Evolutionary conservation across 2,888 invertebrate species (phyloP).

Genomic region (Cynaeus angustus): DNA sequence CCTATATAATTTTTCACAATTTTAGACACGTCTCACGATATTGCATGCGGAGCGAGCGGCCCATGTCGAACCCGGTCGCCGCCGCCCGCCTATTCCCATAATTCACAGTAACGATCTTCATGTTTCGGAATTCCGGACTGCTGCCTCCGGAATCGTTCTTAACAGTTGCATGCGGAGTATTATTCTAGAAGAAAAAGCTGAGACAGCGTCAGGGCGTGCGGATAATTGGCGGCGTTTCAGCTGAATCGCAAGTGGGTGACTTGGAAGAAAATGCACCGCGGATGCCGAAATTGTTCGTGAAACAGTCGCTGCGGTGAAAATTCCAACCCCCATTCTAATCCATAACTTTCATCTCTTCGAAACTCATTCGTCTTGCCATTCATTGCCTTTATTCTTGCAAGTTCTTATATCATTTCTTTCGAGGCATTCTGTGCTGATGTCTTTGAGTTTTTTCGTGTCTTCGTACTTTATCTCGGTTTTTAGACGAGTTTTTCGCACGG

Average conservation of each 20-base stretch:
- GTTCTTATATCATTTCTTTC: conserved; percentile 31
- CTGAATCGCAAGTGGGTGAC: conserved; percentile 47
- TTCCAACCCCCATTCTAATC: not conserved
- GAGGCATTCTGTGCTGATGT: not conserved
- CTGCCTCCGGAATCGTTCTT: conserved; percentile 51
- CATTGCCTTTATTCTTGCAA: conserved; percentile 27
- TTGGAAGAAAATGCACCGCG: conserved; percentile 16
- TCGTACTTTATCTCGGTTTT: not conserved
- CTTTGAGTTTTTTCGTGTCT: conserved; percentile 4
- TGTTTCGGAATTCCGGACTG: conserved; percentile 56
- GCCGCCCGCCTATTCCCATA: conserved; percentile 52
- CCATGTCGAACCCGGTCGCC: conserved; percentile 52
- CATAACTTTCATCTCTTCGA: conserved; percentile 21
- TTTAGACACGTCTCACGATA: conserved; percentile 54
- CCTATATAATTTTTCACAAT: conserved; percentile 48
- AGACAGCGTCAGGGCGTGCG: conserved; percentile 50
- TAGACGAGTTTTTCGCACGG: not conserved
- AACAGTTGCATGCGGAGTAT: conserved; percentile 50
- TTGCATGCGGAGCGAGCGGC: conserved; percentile 54
- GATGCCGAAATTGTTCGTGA: conserved; percentile 8
- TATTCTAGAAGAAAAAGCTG: conserved; percentile 52
- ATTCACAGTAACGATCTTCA: conserved; percentile 57
- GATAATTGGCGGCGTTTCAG: conserved; percentile 49
- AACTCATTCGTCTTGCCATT: conserved; percentile 34
- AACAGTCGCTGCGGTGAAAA: conserved; percentile 3